phyloP scores from a whole-genome alignment of 2,888 invertebrate species.

The Platycheirus rosarum region DNA sequence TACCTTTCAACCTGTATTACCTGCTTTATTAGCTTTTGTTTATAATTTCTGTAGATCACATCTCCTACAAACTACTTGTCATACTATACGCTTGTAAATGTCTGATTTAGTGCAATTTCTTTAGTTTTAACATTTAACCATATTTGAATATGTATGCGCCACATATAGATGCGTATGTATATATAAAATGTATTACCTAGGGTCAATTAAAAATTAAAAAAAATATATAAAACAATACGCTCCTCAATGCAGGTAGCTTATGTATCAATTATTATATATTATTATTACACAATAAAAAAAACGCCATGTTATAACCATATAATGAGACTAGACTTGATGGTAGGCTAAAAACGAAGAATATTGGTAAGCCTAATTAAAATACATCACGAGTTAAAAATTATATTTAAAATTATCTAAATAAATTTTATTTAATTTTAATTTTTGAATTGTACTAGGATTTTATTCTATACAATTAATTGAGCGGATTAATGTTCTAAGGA shows the following conservation, averaged over 20 bases:
- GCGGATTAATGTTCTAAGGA: constrained; percentile 31
- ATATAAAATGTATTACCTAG: constrained; percentile 66
- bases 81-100: constrained; percentile 51
- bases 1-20: constrained; percentile 50
- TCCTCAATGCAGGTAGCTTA: constrained; percentile 60
- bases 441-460: constrained; percentile 36
- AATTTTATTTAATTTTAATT: neutral
- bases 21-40: constrained; percentile 43
- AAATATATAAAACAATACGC: constrained; percentile 47
- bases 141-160: constrained; percentile 51
- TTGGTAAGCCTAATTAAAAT: constrained; percentile 50
- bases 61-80: constrained; percentile 10
- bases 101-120: constrained; percentile 64
- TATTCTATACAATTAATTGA: constrained; percentile 30
- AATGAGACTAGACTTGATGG: constrained; percentile 57
- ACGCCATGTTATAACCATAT: constrained; percentile 26
- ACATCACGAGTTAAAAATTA: constrained; percentile 30
- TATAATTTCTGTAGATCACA: neutral
- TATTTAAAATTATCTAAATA: constrained; percentile 18
- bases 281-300: constrained; percentile 30
- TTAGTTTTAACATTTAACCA: constrained; percentile 57
- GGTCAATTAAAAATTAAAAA: constrained; percentile 64
- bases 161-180: constrained; percentile 48
- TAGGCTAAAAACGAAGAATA: constrained; percentile 47
- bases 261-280: constrained; percentile 49